A percentile compares a stretch with the other conserved stretches of the same genome.
Conservation (phyloP, 2,888 invertebrate genomes). For the Agelastica alni region DNA sequence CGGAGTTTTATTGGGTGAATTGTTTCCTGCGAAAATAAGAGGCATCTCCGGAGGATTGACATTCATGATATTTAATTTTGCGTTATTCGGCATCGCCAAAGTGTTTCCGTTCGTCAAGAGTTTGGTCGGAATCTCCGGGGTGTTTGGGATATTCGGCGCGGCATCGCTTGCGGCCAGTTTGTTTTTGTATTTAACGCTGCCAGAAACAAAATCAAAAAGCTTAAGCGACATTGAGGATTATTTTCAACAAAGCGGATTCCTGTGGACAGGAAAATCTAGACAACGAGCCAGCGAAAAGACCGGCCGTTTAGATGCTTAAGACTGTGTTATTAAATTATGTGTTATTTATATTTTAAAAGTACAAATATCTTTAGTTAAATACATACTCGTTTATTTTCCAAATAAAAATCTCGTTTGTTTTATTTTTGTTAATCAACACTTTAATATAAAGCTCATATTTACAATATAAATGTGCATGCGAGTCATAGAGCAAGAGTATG, state of each 20-base stretch:
- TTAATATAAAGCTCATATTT: no score
- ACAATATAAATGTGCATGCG: no score
- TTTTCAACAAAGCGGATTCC: conserved; percentile 68
- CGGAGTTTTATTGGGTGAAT: conserved; percentile 75
- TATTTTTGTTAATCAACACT: no score
- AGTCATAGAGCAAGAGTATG: no score
- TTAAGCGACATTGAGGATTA: conserved; percentile 78
- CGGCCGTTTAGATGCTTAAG: background rate
- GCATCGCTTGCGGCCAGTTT: conserved; percentile 67
- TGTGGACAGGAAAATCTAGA: conserved; percentile 58
- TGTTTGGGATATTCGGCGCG: conserved; percentile 72
- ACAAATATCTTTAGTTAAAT: background rate
- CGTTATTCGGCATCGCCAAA: conserved; percentile 72
- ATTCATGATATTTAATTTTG: conserved; percentile 72
- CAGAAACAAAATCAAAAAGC: conserved; percentile 75
- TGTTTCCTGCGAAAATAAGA: conserved; percentile 73
- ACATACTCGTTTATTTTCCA: no score
- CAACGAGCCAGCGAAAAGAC: background rate
- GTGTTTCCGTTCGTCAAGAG: conserved; percentile 67
- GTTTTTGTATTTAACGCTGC: conserved; percentile 70
- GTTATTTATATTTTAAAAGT: background rate
- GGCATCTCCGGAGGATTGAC: conserved; percentile 76
- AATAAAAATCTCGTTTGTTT: no score
- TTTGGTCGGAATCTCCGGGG: conserved; percentile 66
- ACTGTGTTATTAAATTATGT: conserved; percentile 3